phyloP scores from a whole-genome alignment of 1,140 invertebrate genomes.

The Heliconius hermathena region DNA sequence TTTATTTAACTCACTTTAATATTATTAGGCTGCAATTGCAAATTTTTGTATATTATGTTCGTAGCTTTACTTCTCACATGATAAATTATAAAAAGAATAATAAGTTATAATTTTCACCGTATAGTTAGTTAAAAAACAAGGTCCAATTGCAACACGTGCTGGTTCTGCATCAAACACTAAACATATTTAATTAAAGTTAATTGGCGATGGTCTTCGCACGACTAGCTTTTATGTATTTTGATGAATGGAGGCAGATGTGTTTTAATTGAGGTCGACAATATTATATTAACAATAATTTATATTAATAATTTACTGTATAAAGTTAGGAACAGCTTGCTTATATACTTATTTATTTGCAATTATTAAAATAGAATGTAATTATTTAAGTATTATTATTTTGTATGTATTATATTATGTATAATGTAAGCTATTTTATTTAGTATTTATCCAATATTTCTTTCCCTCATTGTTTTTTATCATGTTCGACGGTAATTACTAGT shows the following conservation, averaged over 20 bases:
- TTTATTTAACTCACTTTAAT: background rate
- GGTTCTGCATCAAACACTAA: slow-evolving; percentile 12
- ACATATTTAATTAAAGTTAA: slow-evolving; percentile 51
- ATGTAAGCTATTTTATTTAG: too few species aligned
- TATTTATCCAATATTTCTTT: too few species aligned
- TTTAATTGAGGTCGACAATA: background rate
- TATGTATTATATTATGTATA: too few species aligned
- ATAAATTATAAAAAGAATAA: background rate
- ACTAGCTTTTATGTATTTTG: slow-evolving; percentile 5
- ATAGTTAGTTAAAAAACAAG: background rate
- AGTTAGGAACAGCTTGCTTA: too few species aligned
- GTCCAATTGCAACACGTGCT: slow-evolving; percentile 27
- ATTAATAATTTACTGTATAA: background rate
- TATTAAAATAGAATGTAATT: too few species aligned
- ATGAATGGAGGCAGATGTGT: background rate
- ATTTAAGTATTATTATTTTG: too few species aligned
- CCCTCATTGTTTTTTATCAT: too few species aligned
- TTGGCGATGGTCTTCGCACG: slow-evolving; percentile 40
- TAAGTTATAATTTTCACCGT: background rate
- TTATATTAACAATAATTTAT: background rate
- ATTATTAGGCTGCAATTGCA: too few species aligned
- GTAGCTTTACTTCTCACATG: background rate
- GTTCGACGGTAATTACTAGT: too few species aligned
- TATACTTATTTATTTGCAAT: too few species aligned
- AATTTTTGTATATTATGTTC: too few species aligned